Evolutionary conservation across 2,888 invertebrate genomes (phyloP), one percentile per base, ranked within the genome.

Genomic region (Leptinotarsa haldemani): DNA sequence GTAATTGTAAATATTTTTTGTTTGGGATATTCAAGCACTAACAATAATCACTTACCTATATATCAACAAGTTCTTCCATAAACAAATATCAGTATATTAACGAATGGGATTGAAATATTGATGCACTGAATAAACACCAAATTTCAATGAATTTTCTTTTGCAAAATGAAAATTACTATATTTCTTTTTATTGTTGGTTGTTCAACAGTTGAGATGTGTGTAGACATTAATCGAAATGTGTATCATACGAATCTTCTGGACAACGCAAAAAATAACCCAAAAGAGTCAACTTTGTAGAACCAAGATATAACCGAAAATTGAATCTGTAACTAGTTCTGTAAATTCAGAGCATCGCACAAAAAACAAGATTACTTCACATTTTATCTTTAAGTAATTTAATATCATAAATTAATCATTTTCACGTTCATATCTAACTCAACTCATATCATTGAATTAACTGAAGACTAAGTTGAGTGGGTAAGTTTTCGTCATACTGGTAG

Each of bases 61-160:
- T 40, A 9, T 56, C 13, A 56, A 56, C 56, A 56, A 56, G 56
- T 56, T 56, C 56, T 56, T 56, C 20, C 22, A 56, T 22, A 56
- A 56, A 22, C 25, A 4, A 56, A 15, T 56, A 13, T 56, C 56
- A 25, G 1, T 30, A 30, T 30, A 61, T 61, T 25, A 40, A 40
- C 40, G 40, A 40, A 13, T 16, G 30, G 30, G 40, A 18, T 30
- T 61, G 40, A 16, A 16, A 61, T 61, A 40, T n/a, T 30, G n/a
- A n/a, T n/a, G 61, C 61, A 61, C 61, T 61, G 9, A 61, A 61
- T 25, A 30, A 58, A 61, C 61, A 61, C 61, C 61, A 61, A 56
- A 61, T 30, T 61, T 30, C 16, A 25, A 61, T 15, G 30, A 61
- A 30, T 40, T 40, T 16, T 1, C n/a, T 30, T 30, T 30, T 30